Conservation (phyloP, 2,113 vertebrate species). For the Ovibos moschatus region DNA sequence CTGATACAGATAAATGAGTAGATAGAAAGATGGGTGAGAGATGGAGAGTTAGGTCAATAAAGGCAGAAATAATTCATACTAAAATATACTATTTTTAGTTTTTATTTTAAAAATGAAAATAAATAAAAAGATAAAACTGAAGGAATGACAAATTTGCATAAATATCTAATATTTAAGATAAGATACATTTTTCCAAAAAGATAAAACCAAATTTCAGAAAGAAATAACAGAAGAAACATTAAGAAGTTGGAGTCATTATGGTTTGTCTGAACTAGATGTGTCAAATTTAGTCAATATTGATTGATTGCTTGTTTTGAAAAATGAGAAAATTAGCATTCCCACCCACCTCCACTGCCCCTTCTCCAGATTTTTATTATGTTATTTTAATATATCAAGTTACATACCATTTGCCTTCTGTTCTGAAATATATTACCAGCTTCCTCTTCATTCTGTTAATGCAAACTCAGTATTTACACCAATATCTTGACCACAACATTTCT, state of each 20-base stretch:
- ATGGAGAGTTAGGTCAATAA: background rate
- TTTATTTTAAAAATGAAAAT: background rate
- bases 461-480: background rate
- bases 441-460: background rate
- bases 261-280: slow-evolving; percentile 35
- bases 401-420: slow-evolving; percentile 52
- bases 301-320: slow-evolving; percentile 62
- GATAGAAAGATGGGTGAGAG: background rate
- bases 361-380: slow-evolving; percentile 56
- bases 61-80: background rate
- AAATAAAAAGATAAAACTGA: background rate
- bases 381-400: slow-evolving; percentile 53
- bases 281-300: slow-evolving; percentile 60
- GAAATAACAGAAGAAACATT: background rate
- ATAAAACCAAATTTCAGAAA: slow-evolving; percentile 33
- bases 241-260: slow-evolving; percentile 9
- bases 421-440: slow-evolving; percentile 31
- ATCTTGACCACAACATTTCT: background rate
- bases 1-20: background rate
- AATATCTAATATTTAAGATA: background rate
- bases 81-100: background rate
- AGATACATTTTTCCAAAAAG: background rate
- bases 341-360: background rate
- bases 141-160: background rate
- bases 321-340: slow-evolving; percentile 49